Conservation (phyloP, 1,140 invertebrate genomes). For the Philopotamus ludificatus region DNA sequence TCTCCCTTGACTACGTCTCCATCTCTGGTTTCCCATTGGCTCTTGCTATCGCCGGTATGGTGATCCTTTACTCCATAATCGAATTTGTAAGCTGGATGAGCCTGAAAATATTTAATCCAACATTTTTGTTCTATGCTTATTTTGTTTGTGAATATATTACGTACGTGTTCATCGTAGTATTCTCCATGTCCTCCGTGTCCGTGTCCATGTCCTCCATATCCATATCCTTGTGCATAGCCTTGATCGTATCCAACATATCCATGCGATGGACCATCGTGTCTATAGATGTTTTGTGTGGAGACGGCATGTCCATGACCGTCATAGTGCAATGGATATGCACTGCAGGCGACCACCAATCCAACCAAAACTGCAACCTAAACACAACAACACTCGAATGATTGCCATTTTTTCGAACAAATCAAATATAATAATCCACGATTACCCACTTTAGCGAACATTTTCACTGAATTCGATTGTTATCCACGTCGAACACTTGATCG, state of each 20-base stretch:
- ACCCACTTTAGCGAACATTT: constrained; percentile 21
- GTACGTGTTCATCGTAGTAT: constrained; percentile 22
- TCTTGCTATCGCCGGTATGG: constrained; percentile 22
- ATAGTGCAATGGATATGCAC: constrained; percentile 10
- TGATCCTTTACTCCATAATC: constrained; percentile 25
- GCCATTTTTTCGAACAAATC: neutral
- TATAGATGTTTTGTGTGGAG: constrained; percentile 19
- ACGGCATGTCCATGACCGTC: constrained; percentile 22
- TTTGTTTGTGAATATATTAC: constrained; percentile 2
- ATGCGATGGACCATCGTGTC: constrained; percentile 23
- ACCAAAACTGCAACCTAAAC: neutral
- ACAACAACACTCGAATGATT: neutral
- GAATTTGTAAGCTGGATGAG: constrained; percentile 25
- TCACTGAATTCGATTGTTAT: constrained; percentile 3
- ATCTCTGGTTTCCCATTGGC: constrained; percentile 24
- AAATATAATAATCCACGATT: neutral
- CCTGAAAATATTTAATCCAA: constrained; percentile 11
- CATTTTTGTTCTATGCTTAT: constrained; percentile 3
- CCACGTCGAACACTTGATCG: neutral
- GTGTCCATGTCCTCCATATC: neutral
- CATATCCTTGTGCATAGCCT: constrained; percentile 9
- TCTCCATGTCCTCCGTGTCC: constrained; percentile 15
- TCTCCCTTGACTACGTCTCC: constrained; percentile 24
- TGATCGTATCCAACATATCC: neutral
- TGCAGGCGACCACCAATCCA: constrained; percentile 1